These are phyloP conservation scores for Nothura maculosa DNA, from an alignment of 2,797 vertebrate species.

Conservation along the genomic window DNA sequence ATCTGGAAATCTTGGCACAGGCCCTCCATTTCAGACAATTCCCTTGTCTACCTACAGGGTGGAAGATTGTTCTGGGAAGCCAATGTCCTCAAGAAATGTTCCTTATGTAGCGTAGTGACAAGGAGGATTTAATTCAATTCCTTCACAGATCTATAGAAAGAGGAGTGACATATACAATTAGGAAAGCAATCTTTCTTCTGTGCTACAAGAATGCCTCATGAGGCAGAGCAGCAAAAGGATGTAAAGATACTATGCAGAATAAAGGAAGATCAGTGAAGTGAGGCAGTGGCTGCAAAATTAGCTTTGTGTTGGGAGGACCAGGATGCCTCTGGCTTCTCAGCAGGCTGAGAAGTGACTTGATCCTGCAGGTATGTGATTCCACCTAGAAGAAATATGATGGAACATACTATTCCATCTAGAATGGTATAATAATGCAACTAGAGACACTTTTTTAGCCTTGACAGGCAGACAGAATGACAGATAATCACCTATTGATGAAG, in stretches of 20 bases:
- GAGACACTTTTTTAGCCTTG: neutral
- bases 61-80: neutral
- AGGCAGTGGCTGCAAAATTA: neutral
- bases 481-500: neutral
- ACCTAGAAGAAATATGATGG: neutral
- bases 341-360: neutral
- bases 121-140: neutral
- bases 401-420: neutral
- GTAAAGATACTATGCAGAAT: neutral
- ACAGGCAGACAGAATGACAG: too few species aligned
- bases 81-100: neutral
- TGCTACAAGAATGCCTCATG: neutral
- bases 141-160: neutral
- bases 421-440: neutral
- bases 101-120: neutral
- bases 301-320: neutral
- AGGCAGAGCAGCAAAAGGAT: neutral
- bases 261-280: neutral
- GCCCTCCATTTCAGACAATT: neutral
- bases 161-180: neutral
- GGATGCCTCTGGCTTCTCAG: neutral
- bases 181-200: neutral
- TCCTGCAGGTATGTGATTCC: rapidly evolving
- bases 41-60: neutral
- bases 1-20: conserved; percentile 14